Conservation (phyloP, 2,888 invertebrate species). For the Caenorhabditis sulstoni region DNA sequence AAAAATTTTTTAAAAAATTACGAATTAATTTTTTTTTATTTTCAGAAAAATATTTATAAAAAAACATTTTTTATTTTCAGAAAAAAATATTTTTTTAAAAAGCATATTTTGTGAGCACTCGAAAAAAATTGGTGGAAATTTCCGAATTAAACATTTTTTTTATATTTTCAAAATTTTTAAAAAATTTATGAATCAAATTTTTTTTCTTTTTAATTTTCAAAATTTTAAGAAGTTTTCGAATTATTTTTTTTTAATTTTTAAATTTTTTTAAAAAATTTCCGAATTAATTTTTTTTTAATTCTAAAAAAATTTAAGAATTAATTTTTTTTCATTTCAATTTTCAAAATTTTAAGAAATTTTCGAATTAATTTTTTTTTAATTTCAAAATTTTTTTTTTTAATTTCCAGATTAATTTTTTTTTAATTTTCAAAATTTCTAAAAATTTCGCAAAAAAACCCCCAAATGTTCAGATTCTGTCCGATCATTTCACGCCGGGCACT, state of each 20-base stretch:
- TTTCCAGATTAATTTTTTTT: background rate
- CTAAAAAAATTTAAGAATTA: background rate
- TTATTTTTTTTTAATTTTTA: background rate
- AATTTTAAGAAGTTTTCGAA: background rate
- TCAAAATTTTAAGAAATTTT: constrained; percentile 1
- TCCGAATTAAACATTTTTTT: background rate
- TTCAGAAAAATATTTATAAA: background rate
- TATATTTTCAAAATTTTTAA: background rate
- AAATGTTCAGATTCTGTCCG: constrained; percentile 46
- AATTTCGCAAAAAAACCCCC: constrained; percentile 6
- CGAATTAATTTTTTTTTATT: background rate
- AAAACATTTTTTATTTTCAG: background rate
- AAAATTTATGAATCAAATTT: background rate
- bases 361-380: background rate
- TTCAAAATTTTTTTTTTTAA: background rate
- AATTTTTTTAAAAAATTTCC: background rate
- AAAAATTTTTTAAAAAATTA: background rate
- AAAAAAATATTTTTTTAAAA: too few relatives aligned
- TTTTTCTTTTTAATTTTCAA: too few relatives aligned
- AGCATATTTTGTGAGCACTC: too few relatives aligned
- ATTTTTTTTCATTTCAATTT: background rate
- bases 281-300: constrained; percentile 6
- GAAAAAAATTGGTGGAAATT: constrained; percentile 1
- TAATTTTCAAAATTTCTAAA: background rate
- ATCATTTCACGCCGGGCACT: constrained; percentile 50